Evolutionary conservation across 2,888 invertebrate species (phyloP).

Genomic region (Tanytarsus gracilentus): DNA sequence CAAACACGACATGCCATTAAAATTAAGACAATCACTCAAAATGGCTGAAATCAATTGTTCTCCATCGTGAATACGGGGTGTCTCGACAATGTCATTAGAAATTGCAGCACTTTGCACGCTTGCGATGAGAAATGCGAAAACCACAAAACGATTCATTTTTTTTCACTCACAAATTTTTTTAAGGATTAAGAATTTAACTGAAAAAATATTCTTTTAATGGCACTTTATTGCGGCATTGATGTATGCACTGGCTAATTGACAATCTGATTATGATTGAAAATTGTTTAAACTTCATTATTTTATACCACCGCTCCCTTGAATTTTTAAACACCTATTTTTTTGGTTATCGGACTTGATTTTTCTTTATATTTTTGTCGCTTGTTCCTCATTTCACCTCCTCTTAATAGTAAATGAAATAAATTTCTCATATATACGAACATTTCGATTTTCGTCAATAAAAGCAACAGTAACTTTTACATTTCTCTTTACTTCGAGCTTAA

Average conservation of each 20-base stretch:
- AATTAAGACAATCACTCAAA: slow-evolving; percentile 62
- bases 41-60: slow-evolving; percentile 62
- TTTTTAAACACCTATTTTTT: not conserved
- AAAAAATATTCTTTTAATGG: not conserved
- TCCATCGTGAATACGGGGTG: slow-evolving; percentile 52
- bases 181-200: not conserved
- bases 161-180: slow-evolving; percentile 7
- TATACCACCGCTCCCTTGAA: slow-evolving; percentile 44
- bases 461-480: slow-evolving; percentile 21
- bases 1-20: slow-evolving; percentile 61
- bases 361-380: too few relatives aligned
- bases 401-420: not conserved
- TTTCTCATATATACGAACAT: slow-evolving; percentile 34
- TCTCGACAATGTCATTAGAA: slow-evolving; percentile 46
- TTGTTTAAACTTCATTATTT: slow-evolving; percentile 41
- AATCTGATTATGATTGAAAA: slow-evolving; percentile 42
- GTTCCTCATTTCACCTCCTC: slow-evolving; percentile 12
- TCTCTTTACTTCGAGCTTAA: not conserved
- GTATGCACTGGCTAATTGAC: slow-evolving; percentile 37
- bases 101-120: slow-evolving; percentile 47
- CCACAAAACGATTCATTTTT: slow-evolving; percentile 44
- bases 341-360: slow-evolving; percentile 29
- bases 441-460: slow-evolving; percentile 18
- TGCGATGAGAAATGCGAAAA: slow-evolving; percentile 43
- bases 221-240: slow-evolving; percentile 4